phyloP scores from a whole-genome alignment of 2,888 invertebrate genomes.

The Pheosia gnoma region DNA sequence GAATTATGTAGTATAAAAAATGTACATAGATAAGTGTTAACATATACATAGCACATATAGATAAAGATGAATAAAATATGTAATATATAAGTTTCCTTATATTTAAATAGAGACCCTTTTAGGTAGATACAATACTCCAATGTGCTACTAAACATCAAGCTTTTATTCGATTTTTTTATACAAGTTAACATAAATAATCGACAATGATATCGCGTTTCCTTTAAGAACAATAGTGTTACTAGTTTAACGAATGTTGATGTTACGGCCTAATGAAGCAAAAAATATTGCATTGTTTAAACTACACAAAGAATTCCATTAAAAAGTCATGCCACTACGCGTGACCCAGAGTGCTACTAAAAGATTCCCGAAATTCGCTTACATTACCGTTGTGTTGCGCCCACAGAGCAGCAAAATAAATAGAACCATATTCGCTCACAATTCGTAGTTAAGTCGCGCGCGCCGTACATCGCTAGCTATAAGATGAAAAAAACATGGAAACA shows the following conservation, averaged over 20 bases:
- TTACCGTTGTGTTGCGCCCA: background rate
- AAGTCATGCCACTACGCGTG: background rate
- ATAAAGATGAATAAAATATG: too few relatives aligned
- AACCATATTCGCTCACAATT: too few relatives aligned
- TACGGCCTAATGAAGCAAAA: constrained; percentile 8
- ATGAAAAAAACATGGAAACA: too few relatives aligned
- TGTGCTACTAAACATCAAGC: background rate
- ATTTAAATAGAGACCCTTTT: too few relatives aligned
- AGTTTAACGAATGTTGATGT: constrained; percentile 5
- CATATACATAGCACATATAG: too few relatives aligned
- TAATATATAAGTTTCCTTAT: too few relatives aligned
- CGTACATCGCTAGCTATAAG: too few relatives aligned
- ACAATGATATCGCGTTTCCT: constrained; percentile 8
- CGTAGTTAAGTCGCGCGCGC: too few relatives aligned
- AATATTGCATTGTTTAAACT: constrained; percentile 6
- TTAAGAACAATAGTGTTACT: constrained; percentile 3
- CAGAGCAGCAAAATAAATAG: too few relatives aligned
- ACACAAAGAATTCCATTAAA: constrained; percentile 5
- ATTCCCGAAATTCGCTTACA: constrained; percentile 3
- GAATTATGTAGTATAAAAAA: too few relatives aligned
- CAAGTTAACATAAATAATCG: constrained; percentile 6
- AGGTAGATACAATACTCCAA: too few relatives aligned
- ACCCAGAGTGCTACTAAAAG: background rate
- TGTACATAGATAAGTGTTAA: too few relatives aligned
- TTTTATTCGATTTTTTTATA: background rate